Base-by-base conservation (phyloP, 2,888 invertebrate genomes). In the Machimus rusticus region DNA sequence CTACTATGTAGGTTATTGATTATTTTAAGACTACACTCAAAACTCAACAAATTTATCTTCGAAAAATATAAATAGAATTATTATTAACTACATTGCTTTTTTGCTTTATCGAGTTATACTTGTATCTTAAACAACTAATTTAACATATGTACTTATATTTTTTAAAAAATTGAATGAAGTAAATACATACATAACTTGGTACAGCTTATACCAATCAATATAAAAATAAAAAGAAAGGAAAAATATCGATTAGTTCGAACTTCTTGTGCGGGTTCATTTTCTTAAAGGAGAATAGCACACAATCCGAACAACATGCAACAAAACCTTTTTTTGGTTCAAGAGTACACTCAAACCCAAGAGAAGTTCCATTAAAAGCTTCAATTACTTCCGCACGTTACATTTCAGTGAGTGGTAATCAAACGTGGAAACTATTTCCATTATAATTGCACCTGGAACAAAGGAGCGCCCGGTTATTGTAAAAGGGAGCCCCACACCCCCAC, bases 361-460 rank as follows among this genome's bases (percentile, higher is more conserved):
- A 66, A 23, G 9, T 66, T 66, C 66, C 66, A 66, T 66, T 66
- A 66, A 66, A 66, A 66, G 66, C 66, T 66, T 66, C 66, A 66
- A 66, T 66, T 66, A 66, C 28, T 51, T 79, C 51, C 79, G 46
- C 16, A 39, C 51, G 79, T 34, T 23, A 28, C 31, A 79, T 79
- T 79, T 79, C 79, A 51, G 46, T 79, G 79, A 79, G 51, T 51
- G 51, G 51, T 46, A 79, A 51, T 46, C 79, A 79, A 79, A 79
- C 51, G 51, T 82, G 82, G 66, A 82, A 82, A 82, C 66, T 66
- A 57, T 57, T 82, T 82, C 57, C 57, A 82, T 82, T 82, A 82
- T 82, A 82, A 82, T 82, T 82, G 82, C 57, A 82, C 51, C 82
- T 55, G 57, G 55, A 82, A 82, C 82, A 82, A 82, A 82, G 82